Base-by-base conservation (phyloP, 2,797 vertebrate species). In the Salarias fasciatus region DNA sequence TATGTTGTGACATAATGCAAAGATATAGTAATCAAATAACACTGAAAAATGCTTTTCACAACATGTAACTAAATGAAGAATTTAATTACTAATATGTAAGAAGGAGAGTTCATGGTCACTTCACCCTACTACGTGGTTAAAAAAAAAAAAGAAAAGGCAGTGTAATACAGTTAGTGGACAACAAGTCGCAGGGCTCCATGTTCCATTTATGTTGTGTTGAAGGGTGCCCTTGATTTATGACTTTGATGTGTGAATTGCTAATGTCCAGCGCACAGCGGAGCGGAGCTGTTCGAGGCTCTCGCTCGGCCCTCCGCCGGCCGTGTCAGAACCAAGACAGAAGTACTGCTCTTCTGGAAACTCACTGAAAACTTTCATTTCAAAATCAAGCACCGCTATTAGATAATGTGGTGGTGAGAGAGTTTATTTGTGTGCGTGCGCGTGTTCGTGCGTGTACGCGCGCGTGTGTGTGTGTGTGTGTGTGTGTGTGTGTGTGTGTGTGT, bases 151-250 rank as follows among this genome's bases (percentile, higher is more conserved):
- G n/a, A 42, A 72, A 72, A 75, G n/a, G 37, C 54, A 29, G 65
- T 73, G 69, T 7, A 10, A 61, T 60, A 53, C 56, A 71, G 64
- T 73, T 48, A 63, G 54, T 75, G 75, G 77, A 70, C 69, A 75
- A 69, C 54, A 70, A 52, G 65, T 79, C 79, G 47, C 67, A 49
- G 68, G 55, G 55, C 53, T 66, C 69, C 53, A 11, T 70, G 72
- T 70, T 78, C 75, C 73, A 74, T 79, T 85, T 77, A 73, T 56
- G 53, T 63, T 13, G 67, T 78, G 73, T 70, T 69, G 74, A 80
- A 83, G 67, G 46, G 55, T 72, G 79, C 70, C 78, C 73, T 83
- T 88, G 83, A 87, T 86, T 88, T 83, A 85, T 83, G 81, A 86
- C 78, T 80, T 70, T 82, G 82, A 88, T 79, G 73, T 82, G 72